A percentile compares a stretch with the other conserved stretches of the same genome.
phyloP scores from a whole-genome alignment of 2,888 invertebrate species.

The Temnothorax ravouxi region DNA sequence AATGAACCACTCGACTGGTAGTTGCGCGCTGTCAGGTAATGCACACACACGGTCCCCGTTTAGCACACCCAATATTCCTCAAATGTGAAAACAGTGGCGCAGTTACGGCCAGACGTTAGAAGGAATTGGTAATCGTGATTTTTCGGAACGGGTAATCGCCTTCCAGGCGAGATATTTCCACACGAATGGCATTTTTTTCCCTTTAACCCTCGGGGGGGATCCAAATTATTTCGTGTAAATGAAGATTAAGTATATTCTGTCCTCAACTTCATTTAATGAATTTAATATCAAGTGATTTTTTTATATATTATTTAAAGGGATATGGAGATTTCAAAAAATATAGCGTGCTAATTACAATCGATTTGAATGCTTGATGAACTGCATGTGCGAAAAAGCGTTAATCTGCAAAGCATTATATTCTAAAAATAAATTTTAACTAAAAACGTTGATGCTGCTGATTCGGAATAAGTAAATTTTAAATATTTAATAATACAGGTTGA shows the following conservation, averaged over 20 bases:
- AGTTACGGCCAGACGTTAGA: not conserved
- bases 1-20: slow-evolving; percentile 63
- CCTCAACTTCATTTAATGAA: not conserved
- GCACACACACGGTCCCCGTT: slow-evolving; percentile 21
- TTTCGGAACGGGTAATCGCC: not conserved
- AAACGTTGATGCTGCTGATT: no score
- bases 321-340: not conserved
- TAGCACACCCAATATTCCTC: slow-evolving; percentile 39
- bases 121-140: not conserved
- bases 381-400: not conserved
- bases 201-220: not conserved
- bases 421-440: not conserved
- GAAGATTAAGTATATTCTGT: not conserved
- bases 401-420: not conserved
- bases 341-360: not conserved
- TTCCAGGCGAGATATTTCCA: not conserved
- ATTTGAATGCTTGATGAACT: not conserved
- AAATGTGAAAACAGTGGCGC: slow-evolving; percentile 33
- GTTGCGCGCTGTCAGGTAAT: slow-evolving; percentile 61
- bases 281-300: not conserved
- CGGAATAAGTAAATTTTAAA: not conserved
- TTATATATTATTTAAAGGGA: not conserved
- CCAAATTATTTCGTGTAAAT: not conserved
- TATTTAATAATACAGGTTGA: not conserved
- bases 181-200: not conserved